phyloP scores from a whole-genome alignment of 2,888 invertebrate genomes.

The Leptinotarsa rubiginosa region DNA sequence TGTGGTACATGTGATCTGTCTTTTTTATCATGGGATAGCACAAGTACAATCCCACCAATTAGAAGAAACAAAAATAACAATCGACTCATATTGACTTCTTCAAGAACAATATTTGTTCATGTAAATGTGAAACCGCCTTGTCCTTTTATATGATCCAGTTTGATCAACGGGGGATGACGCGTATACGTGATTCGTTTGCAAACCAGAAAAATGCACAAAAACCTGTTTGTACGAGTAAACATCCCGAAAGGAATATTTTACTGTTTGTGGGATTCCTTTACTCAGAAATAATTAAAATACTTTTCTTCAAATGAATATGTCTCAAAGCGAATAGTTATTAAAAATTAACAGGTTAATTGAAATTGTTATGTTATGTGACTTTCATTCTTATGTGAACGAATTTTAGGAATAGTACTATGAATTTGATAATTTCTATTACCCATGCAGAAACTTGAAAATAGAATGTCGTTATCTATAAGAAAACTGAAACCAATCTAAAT shows the following conservation, averaged over 20 bases:
- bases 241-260: not conserved
- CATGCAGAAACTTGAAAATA: too few relatives aligned
- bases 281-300: too few relatives aligned
- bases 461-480: too few relatives aligned
- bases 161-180: not conserved
- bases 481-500: too few relatives aligned
- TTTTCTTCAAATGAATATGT: too few relatives aligned
- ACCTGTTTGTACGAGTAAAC: slow-evolving; percentile 3
- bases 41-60: not conserved
- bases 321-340: too few relatives aligned
- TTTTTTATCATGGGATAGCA: slow-evolving; percentile 5
- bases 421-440: too few relatives aligned
- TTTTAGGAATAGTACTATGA: too few relatives aligned
- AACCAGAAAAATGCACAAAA: not conserved
- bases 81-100: slow-evolving; percentile 16
- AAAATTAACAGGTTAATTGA: too few relatives aligned
- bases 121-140: not conserved
- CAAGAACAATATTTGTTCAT: not conserved
- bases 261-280: not conserved
- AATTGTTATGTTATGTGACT: too few relatives aligned
- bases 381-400: too few relatives aligned
- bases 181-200: not conserved
- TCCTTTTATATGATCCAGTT: not conserved
- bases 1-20: not conserved
- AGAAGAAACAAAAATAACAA: slow-evolving; percentile 5